Percentiles rank a stretch among this genome's conserved stretches.
phyloP scores from a whole-genome alignment of 37 sponge, comb jelly and placozoan species.

The Mnemiopsis leidyi region DNA sequence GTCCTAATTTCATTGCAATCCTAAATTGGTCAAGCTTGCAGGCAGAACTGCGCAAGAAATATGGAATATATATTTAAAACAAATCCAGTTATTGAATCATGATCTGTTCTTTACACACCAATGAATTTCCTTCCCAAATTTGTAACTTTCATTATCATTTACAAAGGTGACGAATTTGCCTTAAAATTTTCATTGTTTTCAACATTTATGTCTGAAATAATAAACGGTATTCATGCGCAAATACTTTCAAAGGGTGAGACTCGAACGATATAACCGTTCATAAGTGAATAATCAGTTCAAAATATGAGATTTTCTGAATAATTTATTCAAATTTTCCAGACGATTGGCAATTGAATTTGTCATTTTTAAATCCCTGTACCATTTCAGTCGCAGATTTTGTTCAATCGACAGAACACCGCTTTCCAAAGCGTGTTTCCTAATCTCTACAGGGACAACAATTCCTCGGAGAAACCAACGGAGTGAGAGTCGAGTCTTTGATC shows the following conservation, averaged over 20 bases:
- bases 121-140: neutral
- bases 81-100: neutral
- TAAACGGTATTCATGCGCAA: neutral
- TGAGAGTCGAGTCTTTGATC: neutral
- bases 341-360: neutral
- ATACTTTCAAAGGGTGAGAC: neutral
- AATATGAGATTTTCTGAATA: neutral
- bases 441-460: neutral
- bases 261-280: neutral
- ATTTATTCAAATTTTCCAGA: neutral
- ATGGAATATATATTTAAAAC: no score
- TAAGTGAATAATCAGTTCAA: neutral
- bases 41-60: no score
- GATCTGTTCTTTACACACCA: neutral
- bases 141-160: neutral
- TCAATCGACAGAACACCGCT: slow-evolving; percentile 18
- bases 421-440: neutral
- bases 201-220: neutral
- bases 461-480: neutral
- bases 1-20: no score
- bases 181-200: neutral
- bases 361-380: neutral
- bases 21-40: no score
- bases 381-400: slow-evolving; percentile 22
- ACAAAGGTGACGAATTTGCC: neutral